phyloP scores from a whole-genome alignment of 2,888 invertebrate species.

The Acrobasis consociella region DNA sequence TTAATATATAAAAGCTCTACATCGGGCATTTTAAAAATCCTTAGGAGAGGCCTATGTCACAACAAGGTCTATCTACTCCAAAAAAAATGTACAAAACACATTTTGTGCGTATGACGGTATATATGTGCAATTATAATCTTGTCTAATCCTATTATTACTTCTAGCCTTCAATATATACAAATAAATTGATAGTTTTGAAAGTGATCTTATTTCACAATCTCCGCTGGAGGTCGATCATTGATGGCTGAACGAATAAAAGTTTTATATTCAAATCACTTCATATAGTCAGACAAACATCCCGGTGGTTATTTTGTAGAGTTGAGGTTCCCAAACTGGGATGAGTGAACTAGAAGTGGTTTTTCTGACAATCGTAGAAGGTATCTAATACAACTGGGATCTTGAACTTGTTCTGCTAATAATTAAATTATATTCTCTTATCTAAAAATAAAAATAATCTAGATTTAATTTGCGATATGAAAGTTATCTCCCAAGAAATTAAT shows the following conservation, averaged over 20 bases:
- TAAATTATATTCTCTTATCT: no score
- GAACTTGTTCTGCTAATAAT: no score
- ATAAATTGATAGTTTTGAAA: slow-evolving; percentile 20
- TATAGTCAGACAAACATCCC: slow-evolving; percentile 16
- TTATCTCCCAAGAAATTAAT: no score
- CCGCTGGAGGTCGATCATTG: slow-evolving; percentile 16
- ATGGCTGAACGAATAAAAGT: slow-evolving; percentile 18
- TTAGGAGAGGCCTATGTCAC: no score
- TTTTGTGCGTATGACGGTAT: no score
- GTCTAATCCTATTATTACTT: neutral
- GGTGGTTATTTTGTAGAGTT: neutral
- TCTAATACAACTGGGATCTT: no score
- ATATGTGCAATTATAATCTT: neutral
- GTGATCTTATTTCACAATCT: slow-evolving; percentile 22
- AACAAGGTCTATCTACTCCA: no score
- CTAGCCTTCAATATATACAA: slow-evolving; percentile 1
- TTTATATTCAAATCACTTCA: slow-evolving; percentile 20
- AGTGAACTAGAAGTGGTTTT: neutral
- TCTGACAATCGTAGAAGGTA: neutral
- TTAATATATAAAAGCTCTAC: no score
- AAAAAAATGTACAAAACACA: no score
- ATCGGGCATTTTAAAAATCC: no score
- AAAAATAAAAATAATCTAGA: no score
- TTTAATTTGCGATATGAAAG: no score
- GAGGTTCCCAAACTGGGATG: neutral